Evolutionary conservation across 2,888 invertebrate genomes (phyloP).

Genomic region (Xanthia icteritia): DNA sequence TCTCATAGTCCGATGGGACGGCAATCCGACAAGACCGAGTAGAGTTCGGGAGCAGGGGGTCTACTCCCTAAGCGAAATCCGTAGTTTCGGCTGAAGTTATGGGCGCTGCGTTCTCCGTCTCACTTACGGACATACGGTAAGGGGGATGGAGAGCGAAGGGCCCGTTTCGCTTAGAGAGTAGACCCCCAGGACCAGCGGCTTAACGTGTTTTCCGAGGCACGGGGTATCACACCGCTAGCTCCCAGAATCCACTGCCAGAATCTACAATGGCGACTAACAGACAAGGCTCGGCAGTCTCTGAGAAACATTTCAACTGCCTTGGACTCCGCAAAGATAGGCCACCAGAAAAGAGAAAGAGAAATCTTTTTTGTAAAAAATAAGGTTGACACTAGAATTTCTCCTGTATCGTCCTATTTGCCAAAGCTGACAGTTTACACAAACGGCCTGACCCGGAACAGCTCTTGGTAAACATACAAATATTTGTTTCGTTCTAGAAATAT

Average conservation of each 20-base stretch:
- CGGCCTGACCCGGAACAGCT: background rate
- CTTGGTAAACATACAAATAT: background rate
- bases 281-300: background rate
- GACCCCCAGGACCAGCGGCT: background rate
- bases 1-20: background rate
- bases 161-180: too few species aligned
- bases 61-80: too few species aligned
- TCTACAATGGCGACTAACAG: too few species aligned
- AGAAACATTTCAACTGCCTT: background rate
- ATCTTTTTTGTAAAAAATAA: too few species aligned
- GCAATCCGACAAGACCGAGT: too few species aligned
- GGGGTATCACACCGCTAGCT: background rate
- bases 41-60: background rate
- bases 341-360: background rate
- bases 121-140: too few species aligned
- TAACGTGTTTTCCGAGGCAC: background rate
- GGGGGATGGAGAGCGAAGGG: too few species aligned
- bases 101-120: too few species aligned
- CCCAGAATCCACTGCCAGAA: background rate
- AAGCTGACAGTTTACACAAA: background rate
- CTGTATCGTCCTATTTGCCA: background rate
- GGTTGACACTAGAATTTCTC: background rate
- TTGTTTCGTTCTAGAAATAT: constrained; percentile 18
- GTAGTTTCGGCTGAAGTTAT: too few species aligned
- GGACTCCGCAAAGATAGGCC: background rate